phyloP scores from a whole-genome alignment of 2,888 invertebrate species.

The Caenorhabditis becei region DNA sequence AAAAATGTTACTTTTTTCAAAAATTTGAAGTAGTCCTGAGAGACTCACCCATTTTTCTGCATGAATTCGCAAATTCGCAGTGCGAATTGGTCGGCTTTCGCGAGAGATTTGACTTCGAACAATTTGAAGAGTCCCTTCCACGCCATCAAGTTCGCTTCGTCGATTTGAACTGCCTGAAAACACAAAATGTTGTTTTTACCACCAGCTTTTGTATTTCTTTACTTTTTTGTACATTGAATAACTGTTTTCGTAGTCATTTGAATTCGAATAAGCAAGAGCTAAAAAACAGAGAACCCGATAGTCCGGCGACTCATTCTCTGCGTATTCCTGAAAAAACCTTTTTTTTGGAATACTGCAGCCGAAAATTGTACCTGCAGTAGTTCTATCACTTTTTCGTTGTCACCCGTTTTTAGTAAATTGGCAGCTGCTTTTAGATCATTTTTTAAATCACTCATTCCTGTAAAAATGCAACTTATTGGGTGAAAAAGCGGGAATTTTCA shows the following conservation, averaged over 20 bases:
- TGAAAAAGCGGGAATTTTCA: not conserved
- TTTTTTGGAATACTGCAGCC: conserved; percentile 9
- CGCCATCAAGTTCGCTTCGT: conserved; percentile 46
- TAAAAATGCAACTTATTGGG: not conserved
- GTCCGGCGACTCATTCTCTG: conserved; percentile 49
- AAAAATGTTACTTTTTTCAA: not conserved
- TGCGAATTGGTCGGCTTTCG: conserved; percentile 42
- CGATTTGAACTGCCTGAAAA: conserved; percentile 59
- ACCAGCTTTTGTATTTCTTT: not conserved
- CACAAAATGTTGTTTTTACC: not conserved
- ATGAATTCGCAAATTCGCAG: conserved; percentile 57
- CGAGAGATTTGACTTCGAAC: conserved; percentile 44
- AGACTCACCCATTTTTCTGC: conserved; percentile 46
- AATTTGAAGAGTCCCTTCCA: conserved; percentile 68
- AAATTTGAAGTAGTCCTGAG: conserved; percentile 2
- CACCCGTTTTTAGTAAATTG: conserved; percentile 42
- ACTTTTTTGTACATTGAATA: conserved; percentile 59
- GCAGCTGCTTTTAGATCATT: conserved; percentile 61
- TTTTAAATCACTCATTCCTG: conserved; percentile 63
- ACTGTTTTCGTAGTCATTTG: conserved; percentile 42
- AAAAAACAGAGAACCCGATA: conserved; percentile 61
- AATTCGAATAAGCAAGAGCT: conserved; percentile 64
- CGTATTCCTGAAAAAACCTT: conserved; percentile 42
- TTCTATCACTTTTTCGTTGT: conserved; percentile 62
- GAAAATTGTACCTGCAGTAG: conserved; percentile 55